Base-by-base conservation (phyloP, 1,140 invertebrate genomes). In the Papilio polytes region DNA sequence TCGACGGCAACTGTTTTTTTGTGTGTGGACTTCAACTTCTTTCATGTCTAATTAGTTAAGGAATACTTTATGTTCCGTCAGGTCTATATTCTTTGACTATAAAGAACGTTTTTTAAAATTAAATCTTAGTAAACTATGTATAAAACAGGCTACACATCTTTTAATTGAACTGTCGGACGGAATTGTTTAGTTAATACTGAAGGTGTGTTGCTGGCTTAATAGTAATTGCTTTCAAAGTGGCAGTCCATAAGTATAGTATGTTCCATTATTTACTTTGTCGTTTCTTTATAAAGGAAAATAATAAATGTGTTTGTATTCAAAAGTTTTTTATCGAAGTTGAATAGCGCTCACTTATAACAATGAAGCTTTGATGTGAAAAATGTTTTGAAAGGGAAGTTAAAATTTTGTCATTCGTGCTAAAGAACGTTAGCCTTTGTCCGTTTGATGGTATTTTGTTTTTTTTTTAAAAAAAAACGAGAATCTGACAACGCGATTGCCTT, bases 301-400 rank as follows among this genome's bases (percentile, higher is more conserved):
- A 53, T 51, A 76, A 76, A 44, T 76, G 12, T 22, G 12, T 51
- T 76, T 76, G 36, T 44, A 76, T 76, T 51, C 20, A 76, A 26
- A 22, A 76, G 44, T 51, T 22, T 70, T 73, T 26, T 76, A 76
- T 76, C 74, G 41, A 51, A 51, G 74, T 51, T 76, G 74, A 76
- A 76, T 76, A 76, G 74, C 73, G 41, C 18, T 76, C 74, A 76
- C 74, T 76, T 51, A 51, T 51, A 76, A 76, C 74, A 76, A 76
- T 76, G 74, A 76, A 76, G 74, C 74, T 51, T 53, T 76, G 74
- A 76, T 18, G 12, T 46, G 41, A 76, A 76, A 76, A 76, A 76
- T 48, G 74, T 76, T 76, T 22, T 76, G 74, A 53, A 76, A 76
- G 74, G 41, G 44, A 76, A 26, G 74, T 76, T 51, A 76, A 70